phyloP scores from a whole-genome alignment of 2,113 vertebrate species.

The Cinclus mexicanus region DNA sequence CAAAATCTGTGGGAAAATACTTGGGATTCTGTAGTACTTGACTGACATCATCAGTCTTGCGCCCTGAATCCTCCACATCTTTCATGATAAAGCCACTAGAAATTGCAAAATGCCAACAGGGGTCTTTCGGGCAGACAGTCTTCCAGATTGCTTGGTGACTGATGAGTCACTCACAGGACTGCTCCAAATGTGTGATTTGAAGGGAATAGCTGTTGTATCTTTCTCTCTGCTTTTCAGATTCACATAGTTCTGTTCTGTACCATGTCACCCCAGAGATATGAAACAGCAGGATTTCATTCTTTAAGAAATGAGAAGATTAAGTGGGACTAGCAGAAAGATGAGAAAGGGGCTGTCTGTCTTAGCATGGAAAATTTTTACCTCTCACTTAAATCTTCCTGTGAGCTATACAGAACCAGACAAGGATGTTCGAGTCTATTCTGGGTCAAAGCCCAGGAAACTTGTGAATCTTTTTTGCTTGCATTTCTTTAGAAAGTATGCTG shows the following conservation, averaged over 20 bases:
- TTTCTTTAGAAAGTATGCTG: conserved; percentile 49
- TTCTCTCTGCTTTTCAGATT: neutral
- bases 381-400: conserved; percentile 22
- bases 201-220: neutral
- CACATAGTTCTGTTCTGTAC: neutral
- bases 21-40: neutral
- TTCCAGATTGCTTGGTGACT: accelerated
- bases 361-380: neutral
- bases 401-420: conserved; percentile 3
- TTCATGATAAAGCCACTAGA: neutral
- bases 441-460: conserved; percentile 62
- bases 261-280: neutral
- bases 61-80: neutral
- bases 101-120: neutral
- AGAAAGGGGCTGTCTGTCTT: neutral
- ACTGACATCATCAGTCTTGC: neutral
- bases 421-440: conserved; percentile 25
- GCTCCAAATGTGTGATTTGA: neutral
- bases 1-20: neutral
- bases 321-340: neutral
- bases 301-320: neutral
- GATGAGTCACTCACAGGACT: neutral
- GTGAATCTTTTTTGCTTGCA: conserved; percentile 38
- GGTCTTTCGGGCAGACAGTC: neutral
- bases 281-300: neutral